Evolutionary conservation across 2,113 vertebrate species (phyloP).

Genomic region (Tetraodon nigroviridis): DNA sequence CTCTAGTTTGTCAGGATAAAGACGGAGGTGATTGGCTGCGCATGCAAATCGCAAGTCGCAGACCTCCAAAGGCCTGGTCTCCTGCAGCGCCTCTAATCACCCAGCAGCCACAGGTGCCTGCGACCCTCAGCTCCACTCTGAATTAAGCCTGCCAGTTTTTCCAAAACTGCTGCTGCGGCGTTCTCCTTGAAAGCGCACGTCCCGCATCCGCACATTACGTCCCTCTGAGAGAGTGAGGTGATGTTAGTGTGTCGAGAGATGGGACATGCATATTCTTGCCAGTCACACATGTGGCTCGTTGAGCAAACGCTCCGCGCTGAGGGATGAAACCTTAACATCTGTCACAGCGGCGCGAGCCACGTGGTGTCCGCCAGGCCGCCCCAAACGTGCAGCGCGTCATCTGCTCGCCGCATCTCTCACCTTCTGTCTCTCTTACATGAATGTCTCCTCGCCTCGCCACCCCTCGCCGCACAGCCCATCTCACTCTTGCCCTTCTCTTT

Average conservation of each 20-base stretch:
- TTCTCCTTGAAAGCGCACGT: slow-evolving; percentile 44
- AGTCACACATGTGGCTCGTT: slow-evolving; percentile 50
- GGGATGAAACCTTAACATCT: slow-evolving; percentile 58
- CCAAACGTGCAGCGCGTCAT: slow-evolving; percentile 54
- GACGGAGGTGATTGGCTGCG: slow-evolving; percentile 59
- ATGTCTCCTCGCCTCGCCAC: slow-evolving; percentile 45
- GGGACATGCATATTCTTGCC: slow-evolving; percentile 19
- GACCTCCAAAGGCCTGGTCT: slow-evolving; percentile 38
- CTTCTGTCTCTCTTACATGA: slow-evolving; percentile 56
- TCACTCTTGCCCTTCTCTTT: slow-evolving; percentile 52
- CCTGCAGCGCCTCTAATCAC: slow-evolving; percentile 54
- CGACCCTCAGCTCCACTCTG: slow-evolving; percentile 36
- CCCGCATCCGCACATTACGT: slow-evolving; percentile 4
- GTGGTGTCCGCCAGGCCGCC: slow-evolving; percentile 33
- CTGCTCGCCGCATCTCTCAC: slow-evolving; percentile 57
- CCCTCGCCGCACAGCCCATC: slow-evolving; percentile 20
- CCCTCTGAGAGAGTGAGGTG: slow-evolving; percentile 17
- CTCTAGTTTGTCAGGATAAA: slow-evolving; percentile 35
- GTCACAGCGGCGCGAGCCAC: slow-evolving; percentile 39
- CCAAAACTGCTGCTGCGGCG: slow-evolving; percentile 53
- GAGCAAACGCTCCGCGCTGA: slow-evolving; percentile 35
- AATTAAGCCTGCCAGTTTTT: slow-evolving; percentile 54
- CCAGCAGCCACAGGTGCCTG: slow-evolving; percentile 57
- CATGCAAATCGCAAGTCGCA: slow-evolving; percentile 59
- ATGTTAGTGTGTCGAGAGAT: slow-evolving; percentile 30